These are phyloP conservation scores for Cephus cinctus DNA, from an alignment of 1,140 invertebrate species.

Conservation along the genomic window DNA sequence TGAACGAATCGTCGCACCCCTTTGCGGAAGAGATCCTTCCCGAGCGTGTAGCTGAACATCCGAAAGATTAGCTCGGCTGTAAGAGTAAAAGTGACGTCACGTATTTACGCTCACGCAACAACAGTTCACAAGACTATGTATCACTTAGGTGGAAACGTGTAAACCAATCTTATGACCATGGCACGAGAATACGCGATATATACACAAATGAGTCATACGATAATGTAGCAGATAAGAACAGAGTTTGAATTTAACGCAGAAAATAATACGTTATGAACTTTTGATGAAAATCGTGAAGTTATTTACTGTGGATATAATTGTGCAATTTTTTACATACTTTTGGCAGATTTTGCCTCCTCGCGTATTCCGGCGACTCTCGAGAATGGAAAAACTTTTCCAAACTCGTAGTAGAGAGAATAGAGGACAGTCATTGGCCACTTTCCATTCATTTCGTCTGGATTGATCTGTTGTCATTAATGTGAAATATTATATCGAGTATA, in stretches of 20 bases:
- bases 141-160: no score
- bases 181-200: no score
- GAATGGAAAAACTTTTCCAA: conserved; percentile 70
- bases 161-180: no score
- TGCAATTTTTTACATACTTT: conserved; percentile 56
- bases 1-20: conserved; percentile 73
- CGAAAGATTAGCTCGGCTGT: conserved; percentile 84
- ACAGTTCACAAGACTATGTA: no score
- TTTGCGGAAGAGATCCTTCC: conserved; percentile 73
- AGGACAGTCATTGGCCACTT: conserved; percentile 75
- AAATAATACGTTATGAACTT: no score
- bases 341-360: conserved; percentile 67
- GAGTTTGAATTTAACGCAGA: no score
- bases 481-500: conserved; percentile 7
- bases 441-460: conserved; percentile 67
- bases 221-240: no score
- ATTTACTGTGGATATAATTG: no score
- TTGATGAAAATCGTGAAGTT: no score
- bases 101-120: no score
- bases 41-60: conserved; percentile 89
- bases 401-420: conserved; percentile 74
- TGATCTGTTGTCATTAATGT: conserved; percentile 56
- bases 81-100: conserved; percentile 22
- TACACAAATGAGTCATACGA: no score
- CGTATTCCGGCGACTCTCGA: conserved; percentile 71